These are phyloP conservation scores for Chiloscyllium plagiosum DNA, from an alignment of 2,113 vertebrate genomes.

Conservation along the genomic window DNA sequence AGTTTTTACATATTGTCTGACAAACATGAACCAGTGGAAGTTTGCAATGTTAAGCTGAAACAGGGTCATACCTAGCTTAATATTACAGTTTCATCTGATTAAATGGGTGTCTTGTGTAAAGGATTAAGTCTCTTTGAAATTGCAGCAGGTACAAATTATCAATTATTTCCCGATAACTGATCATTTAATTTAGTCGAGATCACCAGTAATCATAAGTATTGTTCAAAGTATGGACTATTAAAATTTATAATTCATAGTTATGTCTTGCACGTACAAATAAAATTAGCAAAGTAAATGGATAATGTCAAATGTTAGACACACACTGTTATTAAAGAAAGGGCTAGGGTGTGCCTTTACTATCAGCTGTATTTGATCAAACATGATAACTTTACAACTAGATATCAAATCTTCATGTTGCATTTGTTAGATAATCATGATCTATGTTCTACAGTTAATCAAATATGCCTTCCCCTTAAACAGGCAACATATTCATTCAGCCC, in stretches of 20 bases:
- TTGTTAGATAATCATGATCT: not conserved
- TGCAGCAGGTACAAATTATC: not conserved
- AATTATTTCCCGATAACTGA: slow-evolving; percentile 6
- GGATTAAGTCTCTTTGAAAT: not conserved
- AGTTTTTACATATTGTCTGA: not conserved
- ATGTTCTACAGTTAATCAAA: not conserved
- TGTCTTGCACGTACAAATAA: not conserved
- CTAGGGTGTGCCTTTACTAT: not conserved
- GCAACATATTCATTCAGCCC: not conserved
- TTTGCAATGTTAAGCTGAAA: not conserved
- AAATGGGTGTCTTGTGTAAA: not conserved
- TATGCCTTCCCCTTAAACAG: not conserved
- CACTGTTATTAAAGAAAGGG: not conserved
- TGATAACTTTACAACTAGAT: not conserved
- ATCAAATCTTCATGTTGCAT: not conserved
- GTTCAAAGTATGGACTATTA: not conserved
- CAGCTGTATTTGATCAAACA: not conserved
- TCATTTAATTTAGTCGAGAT: not conserved
- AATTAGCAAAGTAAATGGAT: not conserved
- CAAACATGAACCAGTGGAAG: not conserved
- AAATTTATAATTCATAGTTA: not conserved
- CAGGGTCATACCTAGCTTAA: not conserved
- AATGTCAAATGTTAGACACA: not conserved
- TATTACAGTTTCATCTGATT: not conserved
- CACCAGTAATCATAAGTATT: not conserved